phyloP scores from a whole-genome alignment of 2,113 vertebrate species.

The Tetraodon nigroviridis region DNA sequence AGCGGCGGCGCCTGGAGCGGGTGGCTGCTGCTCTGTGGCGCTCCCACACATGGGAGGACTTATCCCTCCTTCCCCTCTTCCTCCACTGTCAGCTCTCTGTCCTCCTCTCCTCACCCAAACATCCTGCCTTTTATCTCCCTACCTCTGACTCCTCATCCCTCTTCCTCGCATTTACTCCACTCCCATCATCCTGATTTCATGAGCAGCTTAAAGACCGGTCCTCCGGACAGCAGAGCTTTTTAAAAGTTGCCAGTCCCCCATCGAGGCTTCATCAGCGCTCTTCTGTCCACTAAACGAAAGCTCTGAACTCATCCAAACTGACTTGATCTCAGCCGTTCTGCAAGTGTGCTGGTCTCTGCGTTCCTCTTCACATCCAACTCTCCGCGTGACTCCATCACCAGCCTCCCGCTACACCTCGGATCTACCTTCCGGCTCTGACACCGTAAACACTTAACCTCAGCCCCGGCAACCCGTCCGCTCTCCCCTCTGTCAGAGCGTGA shows the following conservation, averaged over 20 bases:
- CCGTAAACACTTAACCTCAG: constrained; percentile 38
- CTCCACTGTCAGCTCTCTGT: constrained; percentile 1
- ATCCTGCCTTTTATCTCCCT: constrained; percentile 2
- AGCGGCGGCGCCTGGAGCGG: constrained; percentile 59
- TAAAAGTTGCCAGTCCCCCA: constrained; percentile 11
- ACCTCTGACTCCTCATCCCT: constrained; percentile 12
- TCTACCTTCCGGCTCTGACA: constrained; percentile 44
- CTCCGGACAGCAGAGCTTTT: not conserved
- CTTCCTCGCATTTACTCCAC: constrained; percentile 9
- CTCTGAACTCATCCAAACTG: no score
- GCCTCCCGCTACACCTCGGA: constrained; percentile 19
- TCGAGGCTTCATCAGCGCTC: constrained; percentile 20
- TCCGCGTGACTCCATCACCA: constrained; percentile 4
- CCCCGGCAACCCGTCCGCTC: constrained; percentile 4
- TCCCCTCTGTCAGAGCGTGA: constrained; percentile 18
- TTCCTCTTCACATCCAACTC: constrained; percentile 2
- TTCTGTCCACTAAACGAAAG: constrained; percentile 12
- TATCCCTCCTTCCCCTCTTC: constrained; percentile 20
- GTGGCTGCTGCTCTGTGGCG: constrained; percentile 32
- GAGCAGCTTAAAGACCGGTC: constrained; percentile 23
- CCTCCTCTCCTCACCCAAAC: constrained; percentile 7
- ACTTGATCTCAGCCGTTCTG: no score
- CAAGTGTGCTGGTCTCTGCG: no score
- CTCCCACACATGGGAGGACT: constrained; percentile 10
- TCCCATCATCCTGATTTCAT: constrained; percentile 38